These are phyloP conservation scores for Poecile atricapillus DNA, from an alignment of 2,113 vertebrate genomes.

Conservation along the genomic window DNA sequence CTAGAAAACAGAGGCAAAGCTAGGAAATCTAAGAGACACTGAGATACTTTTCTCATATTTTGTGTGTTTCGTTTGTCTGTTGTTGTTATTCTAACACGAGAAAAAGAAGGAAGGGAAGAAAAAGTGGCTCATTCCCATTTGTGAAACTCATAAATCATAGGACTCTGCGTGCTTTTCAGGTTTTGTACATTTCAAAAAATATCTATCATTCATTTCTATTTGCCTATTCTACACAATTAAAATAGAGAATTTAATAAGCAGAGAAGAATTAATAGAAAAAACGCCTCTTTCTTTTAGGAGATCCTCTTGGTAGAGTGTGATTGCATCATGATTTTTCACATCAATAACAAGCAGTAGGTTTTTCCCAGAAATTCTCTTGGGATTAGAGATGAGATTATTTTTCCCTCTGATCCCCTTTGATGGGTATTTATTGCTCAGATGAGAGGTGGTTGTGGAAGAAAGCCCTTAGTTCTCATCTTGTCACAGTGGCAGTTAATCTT, in stretches of 20 bases:
- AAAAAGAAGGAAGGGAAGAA: slow-evolving; percentile 6
- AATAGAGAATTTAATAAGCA: background rate
- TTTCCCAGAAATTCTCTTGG: background rate
- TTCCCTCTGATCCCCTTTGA: background rate
- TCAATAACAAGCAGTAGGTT: background rate
- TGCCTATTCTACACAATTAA: background rate
- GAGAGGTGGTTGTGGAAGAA: background rate
- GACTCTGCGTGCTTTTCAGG: background rate
- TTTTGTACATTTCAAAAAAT: background rate
- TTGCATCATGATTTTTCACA: background rate
- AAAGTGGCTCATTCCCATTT: background rate
- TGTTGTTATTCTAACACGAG: background rate
- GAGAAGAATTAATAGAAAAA: background rate
- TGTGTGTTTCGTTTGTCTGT: background rate
- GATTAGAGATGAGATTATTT: background rate
- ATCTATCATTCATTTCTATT: background rate
- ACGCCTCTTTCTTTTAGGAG: background rate
- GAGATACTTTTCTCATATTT: background rate
- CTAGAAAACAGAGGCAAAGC: slow-evolving; percentile 24
- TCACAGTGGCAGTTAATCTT: background rate
- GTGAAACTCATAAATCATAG: slow-evolving; percentile 15
- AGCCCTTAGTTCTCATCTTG: background rate
- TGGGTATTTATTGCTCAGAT: background rate
- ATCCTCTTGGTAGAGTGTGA: background rate
- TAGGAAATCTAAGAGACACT: slow-evolving; percentile 1